Percentiles rank a stretch among this genome's conserved stretches.
phyloP scores from a whole-genome alignment of 2,797 vertebrate species.

The Prunella strophiata region DNA sequence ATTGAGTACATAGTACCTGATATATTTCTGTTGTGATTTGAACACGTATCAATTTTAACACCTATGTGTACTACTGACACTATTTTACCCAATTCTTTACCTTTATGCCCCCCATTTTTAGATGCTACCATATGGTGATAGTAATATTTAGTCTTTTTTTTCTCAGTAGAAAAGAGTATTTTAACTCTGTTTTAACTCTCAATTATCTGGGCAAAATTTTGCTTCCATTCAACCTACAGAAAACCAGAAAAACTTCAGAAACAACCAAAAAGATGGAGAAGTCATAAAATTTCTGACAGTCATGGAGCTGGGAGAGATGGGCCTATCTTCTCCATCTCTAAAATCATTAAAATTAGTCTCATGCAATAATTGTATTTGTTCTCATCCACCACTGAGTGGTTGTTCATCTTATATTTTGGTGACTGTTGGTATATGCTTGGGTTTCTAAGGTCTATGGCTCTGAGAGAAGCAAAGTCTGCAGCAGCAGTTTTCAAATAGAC shows the following conservation, averaged over 20 bases:
- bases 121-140: not conserved
- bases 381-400: not conserved
- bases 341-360: not conserved
- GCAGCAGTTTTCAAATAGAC: not conserved
- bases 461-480: not conserved
- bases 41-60: not conserved
- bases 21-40: not conserved
- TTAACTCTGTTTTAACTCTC: not conserved
- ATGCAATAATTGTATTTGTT: not conserved
- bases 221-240: not conserved
- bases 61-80: not conserved
- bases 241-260: not conserved
- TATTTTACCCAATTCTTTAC: not conserved
- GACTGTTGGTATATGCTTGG: not conserved
- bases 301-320: not conserved
- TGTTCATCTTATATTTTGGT: not conserved
- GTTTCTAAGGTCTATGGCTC: not conserved
- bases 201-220: not conserved
- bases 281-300: not conserved
- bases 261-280: not conserved
- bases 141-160: not conserved
- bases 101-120: not conserved
- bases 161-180: not conserved
- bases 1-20: not conserved
- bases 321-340: not conserved